A percentile compares a stretch with the other conserved stretches of the same genome.
Conservation (phyloP, 1,140 invertebrate genomes). For the Reticulitermes speratus region DNA sequence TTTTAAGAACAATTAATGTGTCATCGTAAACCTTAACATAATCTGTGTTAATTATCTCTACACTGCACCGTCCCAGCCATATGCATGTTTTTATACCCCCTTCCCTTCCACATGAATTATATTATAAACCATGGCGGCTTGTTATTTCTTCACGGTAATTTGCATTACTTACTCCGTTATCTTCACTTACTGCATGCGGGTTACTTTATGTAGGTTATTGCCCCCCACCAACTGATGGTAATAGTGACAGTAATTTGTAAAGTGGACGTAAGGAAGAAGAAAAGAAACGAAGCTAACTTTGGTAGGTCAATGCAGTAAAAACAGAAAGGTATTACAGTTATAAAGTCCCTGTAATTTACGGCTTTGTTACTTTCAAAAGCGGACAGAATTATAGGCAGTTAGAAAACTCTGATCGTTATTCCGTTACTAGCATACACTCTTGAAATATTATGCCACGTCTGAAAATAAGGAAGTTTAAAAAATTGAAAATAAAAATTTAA, state of each 20-base stretch:
- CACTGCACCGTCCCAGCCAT: neutral
- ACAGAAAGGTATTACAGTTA: too few relatives aligned
- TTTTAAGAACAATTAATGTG: neutral
- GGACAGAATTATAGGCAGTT: too few relatives aligned
- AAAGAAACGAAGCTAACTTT: too few relatives aligned
- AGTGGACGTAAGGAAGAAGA: too few relatives aligned
- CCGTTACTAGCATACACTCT: too few relatives aligned
- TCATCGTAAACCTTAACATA: conserved; percentile 13
- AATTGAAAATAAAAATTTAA: too few relatives aligned
- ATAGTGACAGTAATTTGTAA: neutral
- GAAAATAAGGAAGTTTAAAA: too few relatives aligned
- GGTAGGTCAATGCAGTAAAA: too few relatives aligned
- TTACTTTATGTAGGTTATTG: neutral
- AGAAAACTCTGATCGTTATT: too few relatives aligned
- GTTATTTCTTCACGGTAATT: neutral
- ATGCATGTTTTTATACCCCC: neutral
- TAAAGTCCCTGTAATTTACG: too few relatives aligned
- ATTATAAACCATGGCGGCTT: neutral
- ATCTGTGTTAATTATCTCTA: conserved; percentile 8
- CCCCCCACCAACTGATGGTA: neutral
- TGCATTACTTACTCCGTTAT: neutral
- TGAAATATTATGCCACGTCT: too few relatives aligned
- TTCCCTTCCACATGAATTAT: neutral
- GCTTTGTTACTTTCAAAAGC: too few relatives aligned
- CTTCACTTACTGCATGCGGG: neutral